Evolutionary conservation across 2,888 invertebrate genomes (phyloP).

Genomic region (Ichneumoninae sp.): DNA sequence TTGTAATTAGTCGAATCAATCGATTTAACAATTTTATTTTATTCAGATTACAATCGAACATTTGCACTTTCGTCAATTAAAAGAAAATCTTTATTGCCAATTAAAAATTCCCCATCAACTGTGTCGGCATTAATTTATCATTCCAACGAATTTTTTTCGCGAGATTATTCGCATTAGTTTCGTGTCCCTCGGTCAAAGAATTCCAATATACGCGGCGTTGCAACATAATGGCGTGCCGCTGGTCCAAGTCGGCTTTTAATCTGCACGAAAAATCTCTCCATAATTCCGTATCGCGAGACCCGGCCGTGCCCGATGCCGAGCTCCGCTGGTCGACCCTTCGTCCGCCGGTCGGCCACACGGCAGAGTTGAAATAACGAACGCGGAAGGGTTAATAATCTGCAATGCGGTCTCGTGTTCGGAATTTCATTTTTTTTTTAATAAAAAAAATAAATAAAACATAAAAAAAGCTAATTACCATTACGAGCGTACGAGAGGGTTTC

Average conservation of each 20-base stretch:
- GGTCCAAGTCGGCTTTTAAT: constrained; percentile 61
- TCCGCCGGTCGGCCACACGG: not conserved
- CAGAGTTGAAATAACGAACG: constrained; percentile 41
- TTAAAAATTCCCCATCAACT: not conserved
- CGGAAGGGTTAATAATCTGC: constrained; percentile 66
- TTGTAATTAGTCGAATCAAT: constrained; percentile 18
- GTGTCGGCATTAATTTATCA: not conserved
- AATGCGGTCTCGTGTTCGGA: constrained; percentile 36
- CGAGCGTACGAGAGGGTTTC: not conserved
- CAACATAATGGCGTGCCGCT: constrained; percentile 39
- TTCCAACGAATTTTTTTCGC: not conserved
- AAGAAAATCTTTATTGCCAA: no score
- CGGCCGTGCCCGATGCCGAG: not conserved
- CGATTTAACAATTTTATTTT: not conserved
- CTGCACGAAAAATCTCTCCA: constrained; percentile 66
- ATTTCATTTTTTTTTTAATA: constrained; percentile 25
- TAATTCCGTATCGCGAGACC: constrained; percentile 65
- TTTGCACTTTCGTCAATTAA: no score
- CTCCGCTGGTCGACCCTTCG: constrained; percentile 18
- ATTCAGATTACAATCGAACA: constrained; percentile 4
- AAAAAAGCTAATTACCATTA: constrained; percentile 1
- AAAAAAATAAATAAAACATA: not conserved
- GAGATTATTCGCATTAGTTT: not conserved
- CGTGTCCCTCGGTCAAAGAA: not conserved
- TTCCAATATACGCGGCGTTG: constrained; percentile 62